phyloP scores from a whole-genome alignment of 2,888 invertebrate species.

The Rhaphigaster nebulosa region DNA sequence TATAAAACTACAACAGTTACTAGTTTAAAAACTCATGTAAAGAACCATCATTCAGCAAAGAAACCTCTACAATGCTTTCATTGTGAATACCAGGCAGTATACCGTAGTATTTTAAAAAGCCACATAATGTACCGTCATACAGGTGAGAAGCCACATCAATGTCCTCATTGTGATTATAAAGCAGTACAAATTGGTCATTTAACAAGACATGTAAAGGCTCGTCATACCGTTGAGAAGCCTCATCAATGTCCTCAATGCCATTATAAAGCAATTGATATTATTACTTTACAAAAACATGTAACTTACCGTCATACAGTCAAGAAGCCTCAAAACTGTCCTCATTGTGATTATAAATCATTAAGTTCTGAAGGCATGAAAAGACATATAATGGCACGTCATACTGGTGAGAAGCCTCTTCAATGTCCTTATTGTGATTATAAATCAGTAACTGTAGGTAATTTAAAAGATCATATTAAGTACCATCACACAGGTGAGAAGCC shows the following conservation, averaged over 20 bases:
- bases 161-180: conserved; percentile 7
- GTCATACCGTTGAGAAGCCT: background rate
- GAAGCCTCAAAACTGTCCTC: background rate
- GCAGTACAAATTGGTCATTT: conserved; percentile 12
- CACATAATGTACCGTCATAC: conserved; percentile 21
- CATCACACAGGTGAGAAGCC: background rate
- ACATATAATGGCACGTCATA: conserved; percentile 10
- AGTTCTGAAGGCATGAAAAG: background rate
- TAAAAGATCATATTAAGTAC: background rate
- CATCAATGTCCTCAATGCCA: conserved; percentile 2
- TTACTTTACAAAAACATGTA: background rate
- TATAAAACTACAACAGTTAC: background rate
- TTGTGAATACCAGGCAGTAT: background rate
- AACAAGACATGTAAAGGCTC: background rate
- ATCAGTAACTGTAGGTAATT: background rate
- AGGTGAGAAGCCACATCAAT: conserved; percentile 4
- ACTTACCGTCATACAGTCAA: background rate
- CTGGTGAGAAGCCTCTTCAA: conserved; percentile 10
- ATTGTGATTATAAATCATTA: background rate
- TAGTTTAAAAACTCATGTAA: conserved; percentile 21
- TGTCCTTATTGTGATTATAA: background rate
- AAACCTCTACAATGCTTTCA: background rate
- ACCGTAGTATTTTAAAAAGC: background rate
- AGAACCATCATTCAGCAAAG: background rate
- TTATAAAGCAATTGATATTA: background rate